A percentile compares a stretch with the other conserved stretches of the same genome.
phyloP scores from a whole-genome alignment of 2,888 invertebrate genomes.

The Tinea trinotella region DNA sequence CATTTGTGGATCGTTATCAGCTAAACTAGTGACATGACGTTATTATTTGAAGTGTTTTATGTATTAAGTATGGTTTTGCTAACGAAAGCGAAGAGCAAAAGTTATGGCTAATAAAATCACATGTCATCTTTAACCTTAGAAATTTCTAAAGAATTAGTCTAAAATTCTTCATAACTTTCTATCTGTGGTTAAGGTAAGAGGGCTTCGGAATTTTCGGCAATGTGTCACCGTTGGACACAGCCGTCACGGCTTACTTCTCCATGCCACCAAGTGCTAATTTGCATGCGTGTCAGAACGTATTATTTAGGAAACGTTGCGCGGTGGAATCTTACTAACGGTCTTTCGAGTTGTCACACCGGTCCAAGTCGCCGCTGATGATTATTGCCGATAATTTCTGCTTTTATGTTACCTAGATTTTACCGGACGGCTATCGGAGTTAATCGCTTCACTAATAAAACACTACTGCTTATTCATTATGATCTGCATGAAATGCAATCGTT shows the following conservation, averaged over 20 bases:
- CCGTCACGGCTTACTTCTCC: not conserved
- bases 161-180: conserved; percentile 6
- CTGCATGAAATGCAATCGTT: not conserved
- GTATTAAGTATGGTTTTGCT: not conserved
- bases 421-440: not conserved
- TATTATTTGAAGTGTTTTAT: not conserved
- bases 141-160: not conserved
- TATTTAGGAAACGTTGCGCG: conserved; percentile 43
- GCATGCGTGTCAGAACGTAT: conserved; percentile 45
- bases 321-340: conserved; percentile 53
- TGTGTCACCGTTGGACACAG: conserved; percentile 5
- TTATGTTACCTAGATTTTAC: conserved; percentile 21
- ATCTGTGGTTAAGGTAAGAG: not conserved
- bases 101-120: conserved; percentile 4
- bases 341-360: conserved; percentile 31
- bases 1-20: not conserved
- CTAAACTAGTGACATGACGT: not conserved
- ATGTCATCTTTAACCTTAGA: not conserved
- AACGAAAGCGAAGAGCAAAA: conserved; percentile 2
- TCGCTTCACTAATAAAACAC: conserved; percentile 5
- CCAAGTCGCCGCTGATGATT: conserved; percentile 25
- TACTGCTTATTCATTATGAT: not conserved
- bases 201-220: not conserved
- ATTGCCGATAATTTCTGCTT: conserved; percentile 24
- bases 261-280: conserved; percentile 46